Conservation (phyloP, 2,797 vertebrate genomes). For the Semaprochilodus insignis region DNA sequence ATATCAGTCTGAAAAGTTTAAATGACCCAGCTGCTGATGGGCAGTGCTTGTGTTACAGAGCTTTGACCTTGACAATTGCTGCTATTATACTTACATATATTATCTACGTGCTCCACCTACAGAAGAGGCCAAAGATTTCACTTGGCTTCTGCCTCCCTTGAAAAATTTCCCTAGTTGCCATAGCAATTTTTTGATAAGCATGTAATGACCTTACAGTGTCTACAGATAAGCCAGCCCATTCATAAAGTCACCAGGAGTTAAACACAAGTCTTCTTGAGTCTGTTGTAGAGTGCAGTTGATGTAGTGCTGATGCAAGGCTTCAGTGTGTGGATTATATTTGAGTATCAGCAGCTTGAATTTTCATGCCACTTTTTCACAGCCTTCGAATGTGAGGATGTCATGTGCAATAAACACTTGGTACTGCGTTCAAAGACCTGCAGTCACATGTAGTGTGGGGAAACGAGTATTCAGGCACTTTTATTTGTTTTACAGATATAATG, state of each 20-base stretch:
- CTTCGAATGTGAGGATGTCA: too few species aligned
- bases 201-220: conserved; percentile 49
- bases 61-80: background rate
- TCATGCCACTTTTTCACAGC: too few species aligned
- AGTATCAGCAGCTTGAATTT: too few species aligned
- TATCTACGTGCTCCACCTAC: conserved; percentile 26
- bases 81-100: background rate
- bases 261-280: background rate
- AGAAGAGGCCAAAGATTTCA: conserved; percentile 63
- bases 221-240: conserved; percentile 15
- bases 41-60: background rate
- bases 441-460: too few species aligned
- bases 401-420: too few species aligned
- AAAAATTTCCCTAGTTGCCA: conserved; percentile 61
- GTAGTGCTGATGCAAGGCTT: too few species aligned
- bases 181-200: conserved; percentile 58
- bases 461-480: too few species aligned
- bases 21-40: background rate
- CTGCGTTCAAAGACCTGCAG: too few species aligned
- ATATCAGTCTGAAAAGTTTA: background rate
- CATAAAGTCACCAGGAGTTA: background rate
- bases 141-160: conserved; percentile 55
- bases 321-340: too few species aligned
- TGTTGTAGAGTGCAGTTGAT: too few species aligned
- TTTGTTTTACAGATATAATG: too few species aligned